phyloP scores from a whole-genome alignment of 2,888 invertebrate genomes.

The Plusia festucae region DNA sequence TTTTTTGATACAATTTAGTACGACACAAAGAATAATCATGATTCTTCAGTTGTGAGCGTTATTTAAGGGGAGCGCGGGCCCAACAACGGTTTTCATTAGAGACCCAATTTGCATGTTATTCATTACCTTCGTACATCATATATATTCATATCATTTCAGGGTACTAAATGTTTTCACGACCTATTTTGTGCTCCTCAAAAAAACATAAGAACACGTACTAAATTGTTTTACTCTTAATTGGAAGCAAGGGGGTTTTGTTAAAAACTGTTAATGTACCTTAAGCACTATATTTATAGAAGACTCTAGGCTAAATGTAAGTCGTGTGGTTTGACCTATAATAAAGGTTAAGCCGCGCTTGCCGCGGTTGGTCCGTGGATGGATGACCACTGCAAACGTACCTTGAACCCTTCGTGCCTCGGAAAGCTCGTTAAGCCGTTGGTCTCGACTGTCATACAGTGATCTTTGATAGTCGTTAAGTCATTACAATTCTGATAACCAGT shows the following conservation, averaged over 20 bases:
- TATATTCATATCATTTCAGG: slow-evolving; percentile 64
- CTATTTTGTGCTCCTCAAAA: slow-evolving; percentile 24
- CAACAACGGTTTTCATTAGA: slow-evolving; percentile 77
- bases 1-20: slow-evolving; percentile 64
- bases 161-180: slow-evolving; percentile 60
- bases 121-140: slow-evolving; percentile 70
- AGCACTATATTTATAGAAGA: too few species aligned
- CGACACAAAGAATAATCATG: slow-evolving; percentile 48
- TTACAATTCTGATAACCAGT: too few species aligned
- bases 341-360: too few species aligned
- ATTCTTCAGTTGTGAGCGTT: slow-evolving; percentile 32
- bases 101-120: slow-evolving; percentile 82
- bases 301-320: too few species aligned
- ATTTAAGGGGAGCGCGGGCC: slow-evolving; percentile 26
- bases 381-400: too few species aligned
- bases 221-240: background rate
- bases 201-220: slow-evolving; percentile 13
- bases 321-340: too few species aligned
- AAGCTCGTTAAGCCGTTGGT: too few species aligned
- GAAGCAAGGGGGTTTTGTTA: background rate
- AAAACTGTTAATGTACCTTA: background rate
- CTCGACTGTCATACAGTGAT: too few species aligned
- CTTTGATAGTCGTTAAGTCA: too few species aligned
- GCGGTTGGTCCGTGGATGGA: too few species aligned
- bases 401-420: too few species aligned